Conservation (phyloP, 2,797 vertebrate species). For the Vultur gryphus region DNA sequence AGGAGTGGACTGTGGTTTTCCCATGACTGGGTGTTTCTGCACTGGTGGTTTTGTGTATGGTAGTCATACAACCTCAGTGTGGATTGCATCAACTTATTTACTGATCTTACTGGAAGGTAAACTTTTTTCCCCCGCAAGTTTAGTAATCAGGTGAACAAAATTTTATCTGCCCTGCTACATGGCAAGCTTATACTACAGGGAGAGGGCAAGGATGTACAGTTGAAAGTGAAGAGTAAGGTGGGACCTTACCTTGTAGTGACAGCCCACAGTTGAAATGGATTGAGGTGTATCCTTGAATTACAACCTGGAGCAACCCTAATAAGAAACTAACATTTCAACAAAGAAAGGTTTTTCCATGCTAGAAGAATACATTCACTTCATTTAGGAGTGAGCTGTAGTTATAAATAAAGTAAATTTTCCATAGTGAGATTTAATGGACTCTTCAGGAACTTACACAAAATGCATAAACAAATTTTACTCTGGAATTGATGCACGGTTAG, state of each 20-base stretch:
- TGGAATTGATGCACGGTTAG: neutral
- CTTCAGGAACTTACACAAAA: neutral
- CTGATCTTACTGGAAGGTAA: neutral
- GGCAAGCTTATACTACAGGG: neutral
- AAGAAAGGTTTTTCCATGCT: neutral
- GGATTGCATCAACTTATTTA: neutral
- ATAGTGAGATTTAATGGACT: neutral
- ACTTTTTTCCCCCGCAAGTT: neutral
- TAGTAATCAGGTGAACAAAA: neutral
- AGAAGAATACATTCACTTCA: neutral
- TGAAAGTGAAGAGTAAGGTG: neutral
- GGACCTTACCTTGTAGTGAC: neutral
- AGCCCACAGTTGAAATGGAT: neutral
- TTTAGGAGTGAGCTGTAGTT: neutral
- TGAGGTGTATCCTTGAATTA: neutral
- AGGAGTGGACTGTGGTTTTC: neutral
- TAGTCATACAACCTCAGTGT: neutral
- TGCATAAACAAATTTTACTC: neutral
- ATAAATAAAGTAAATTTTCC: neutral
- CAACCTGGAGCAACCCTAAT: neutral
- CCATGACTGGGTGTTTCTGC: neutral
- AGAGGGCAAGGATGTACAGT: neutral
- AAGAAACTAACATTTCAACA: neutral
- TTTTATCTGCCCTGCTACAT: neutral
- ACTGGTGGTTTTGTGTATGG: neutral